Base-by-base conservation (phyloP, 2,888 invertebrate species). In the Latheticus oryzae region DNA sequence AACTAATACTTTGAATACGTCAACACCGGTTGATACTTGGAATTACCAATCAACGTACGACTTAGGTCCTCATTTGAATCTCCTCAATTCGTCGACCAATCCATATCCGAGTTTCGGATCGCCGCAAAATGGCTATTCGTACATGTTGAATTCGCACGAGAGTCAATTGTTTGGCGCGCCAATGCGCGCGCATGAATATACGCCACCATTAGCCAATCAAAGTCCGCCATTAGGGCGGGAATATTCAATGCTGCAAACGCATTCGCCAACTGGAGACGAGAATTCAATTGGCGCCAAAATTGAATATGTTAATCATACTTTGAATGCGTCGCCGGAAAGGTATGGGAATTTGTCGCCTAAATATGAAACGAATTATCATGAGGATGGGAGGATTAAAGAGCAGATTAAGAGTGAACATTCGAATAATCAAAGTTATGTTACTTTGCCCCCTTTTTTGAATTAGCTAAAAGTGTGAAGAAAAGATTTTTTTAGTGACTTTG, bases 361-460 rank as follows among this genome's bases (percentile, higher is more conserved):
- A 54, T 87, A 87, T 69, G 84, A 85, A 40, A 79, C 80, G 2
- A 77, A 73, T 28, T 80, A 84, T 72, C 69, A 71, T 38, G 82
- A 82, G 12, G 79, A 79, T 37, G 74, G 69, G 1, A 67, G 77
- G 47, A 65, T 76, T 3, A 78, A 78, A 50, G 78, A 77, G 17
- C 63, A 67, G 32, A 67, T 77, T 28, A 79, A 79, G 63, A 60
- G 70, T 7, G 78, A 78, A 47, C 68, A 69, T 26, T 72, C 72
- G 9, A 72, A 70, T 68, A 83, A 78, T 62, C 87, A 87, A 73
- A 84, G 83, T 38, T 89, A 87, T 73, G 88, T 88, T 26, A 84
- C 87, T 48, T 79, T 89, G 79, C 89, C 89, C 81, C 87, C 88
- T 85, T 89, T 89, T 87, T 84, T 88, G 85, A 88, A 88, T 81